A percentile compares a stretch with the other conserved stretches of the same genome.
phyloP scores from a whole-genome alignment of 2,797 vertebrate species.

The Anguilla anguilla region DNA sequence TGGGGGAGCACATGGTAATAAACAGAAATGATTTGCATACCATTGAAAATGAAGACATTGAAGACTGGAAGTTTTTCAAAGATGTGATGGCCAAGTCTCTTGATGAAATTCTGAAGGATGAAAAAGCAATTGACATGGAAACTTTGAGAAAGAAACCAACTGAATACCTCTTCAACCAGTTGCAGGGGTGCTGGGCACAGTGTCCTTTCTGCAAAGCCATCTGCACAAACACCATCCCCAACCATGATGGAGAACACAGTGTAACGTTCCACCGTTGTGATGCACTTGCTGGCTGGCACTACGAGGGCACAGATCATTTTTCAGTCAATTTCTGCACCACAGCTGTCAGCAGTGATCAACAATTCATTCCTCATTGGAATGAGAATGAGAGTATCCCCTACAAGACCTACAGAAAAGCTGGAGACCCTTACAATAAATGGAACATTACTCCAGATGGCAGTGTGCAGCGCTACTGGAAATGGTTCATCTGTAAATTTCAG shows the following conservation, averaged over 20 bases:
- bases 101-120: background rate
- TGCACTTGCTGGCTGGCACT: background rate
- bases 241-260: slow-evolving; percentile 36
- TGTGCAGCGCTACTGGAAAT: slow-evolving; percentile 53
- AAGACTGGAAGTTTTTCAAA: slow-evolving; percentile 29
- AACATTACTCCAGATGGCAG: slow-evolving; percentile 52
- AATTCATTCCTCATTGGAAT: rapidly evolving
- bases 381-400: background rate
- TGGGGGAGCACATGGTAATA: slow-evolving; percentile 34
- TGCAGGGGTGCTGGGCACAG: slow-evolving; percentile 35
- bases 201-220: background rate
- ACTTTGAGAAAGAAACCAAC: background rate
- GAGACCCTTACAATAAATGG: slow-evolving; percentile 46
- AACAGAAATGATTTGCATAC: slow-evolving; percentile 36
- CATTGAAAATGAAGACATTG: slow-evolving; percentile 44
- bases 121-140: background rate
- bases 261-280: slow-evolving; percentile 32
- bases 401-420: slow-evolving; percentile 46
- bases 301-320: slow-evolving; percentile 26
- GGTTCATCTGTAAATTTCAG: slow-evolving; percentile 54
- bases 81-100: background rate
- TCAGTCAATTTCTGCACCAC: slow-evolving; percentile 26
- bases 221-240: slow-evolving; percentile 27
- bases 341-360: slow-evolving; percentile 27
- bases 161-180: background rate